Base-by-base conservation (phyloP, 2,797 vertebrate genomes). In the Thalassophryne amazonica region DNA sequence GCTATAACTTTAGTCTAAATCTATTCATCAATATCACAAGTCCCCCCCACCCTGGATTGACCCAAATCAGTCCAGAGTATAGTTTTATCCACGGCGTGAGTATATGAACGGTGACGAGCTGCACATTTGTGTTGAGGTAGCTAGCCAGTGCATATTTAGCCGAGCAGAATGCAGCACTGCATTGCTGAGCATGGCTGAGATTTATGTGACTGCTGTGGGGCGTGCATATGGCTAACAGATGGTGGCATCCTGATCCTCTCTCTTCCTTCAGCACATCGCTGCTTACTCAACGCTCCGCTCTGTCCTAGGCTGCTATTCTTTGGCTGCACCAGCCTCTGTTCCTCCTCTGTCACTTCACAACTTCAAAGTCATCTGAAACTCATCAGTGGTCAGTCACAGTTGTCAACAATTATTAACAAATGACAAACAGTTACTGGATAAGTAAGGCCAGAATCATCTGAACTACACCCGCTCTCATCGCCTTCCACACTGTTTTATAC, bases 141-240 rank as follows among this genome's bases (percentile, higher is more conserved):
- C 69, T 64, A 74, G 79, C 76, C 76, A 74, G 67, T 58, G 73
- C 72, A 78, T 65, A 61, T 86, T 80, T 69, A 71, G 80, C 79
- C 76, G 62, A 70, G 79, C 35, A 81, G 88, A 90, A 90, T 91
- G 85, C 71, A 81, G 81, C 81, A 76, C 84, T 82, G 84, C 78
- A 81, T 87, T 86, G 81, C 73, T 83, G 73, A 90, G 81, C 68
- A 58, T 39, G 74, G 78, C 72, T 77, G 78, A 91, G 89, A 92
- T 91, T 92, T 92, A 91, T 90, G 81, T 83, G 83, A 84, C 76
- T 85, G 85, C 87, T 88, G 81, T 87, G 83, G 87, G 83, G 78
- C 70, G 81, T 85, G 84, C 91, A 92, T 91, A 81, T 92, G 90
- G 89, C 79, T 86, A 88, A 79, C 91, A 92, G 89, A 92, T 92